Conservation (phyloP, 1,140 invertebrate genomes). For the Drosophila sproati region DNA sequence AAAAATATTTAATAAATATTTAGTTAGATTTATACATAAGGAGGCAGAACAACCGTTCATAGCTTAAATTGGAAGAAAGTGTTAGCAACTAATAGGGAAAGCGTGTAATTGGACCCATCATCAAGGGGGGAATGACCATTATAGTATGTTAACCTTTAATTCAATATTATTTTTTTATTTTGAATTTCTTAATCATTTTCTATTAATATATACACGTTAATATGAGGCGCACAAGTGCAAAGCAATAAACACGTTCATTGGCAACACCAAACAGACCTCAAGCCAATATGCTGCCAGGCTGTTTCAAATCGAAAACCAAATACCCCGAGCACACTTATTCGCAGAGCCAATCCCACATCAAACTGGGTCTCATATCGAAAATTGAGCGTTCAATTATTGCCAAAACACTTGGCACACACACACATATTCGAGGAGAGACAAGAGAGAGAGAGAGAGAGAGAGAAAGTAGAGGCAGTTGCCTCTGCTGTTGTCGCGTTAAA, state of each 20-base stretch:
- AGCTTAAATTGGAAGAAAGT: constrained; percentile 23
- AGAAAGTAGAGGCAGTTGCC: constrained; percentile 15
- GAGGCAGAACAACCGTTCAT: constrained; percentile 20
- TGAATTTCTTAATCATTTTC: background rate
- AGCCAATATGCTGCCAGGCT: background rate
- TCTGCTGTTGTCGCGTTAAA: constrained; percentile 72
- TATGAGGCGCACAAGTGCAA: constrained; percentile 11
- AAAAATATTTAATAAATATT: constrained; percentile 48
- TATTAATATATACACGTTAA: background rate
- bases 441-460: background rate
- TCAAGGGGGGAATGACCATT: too few species aligned
- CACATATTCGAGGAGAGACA: background rate
- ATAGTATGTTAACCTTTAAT: background rate
- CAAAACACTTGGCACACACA: constrained; percentile 62
- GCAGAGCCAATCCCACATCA: constrained; percentile 6
- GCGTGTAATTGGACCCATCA: background rate
- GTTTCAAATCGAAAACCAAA: constrained; percentile 1
- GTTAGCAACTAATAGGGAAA: constrained; percentile 11
- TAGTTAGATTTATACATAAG: constrained; percentile 25
- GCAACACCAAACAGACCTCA: background rate
- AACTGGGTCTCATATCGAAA: constrained; percentile 66
- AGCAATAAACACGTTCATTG: constrained; percentile 15
- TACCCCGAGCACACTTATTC: constrained; percentile 14
- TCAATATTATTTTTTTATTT: background rate
- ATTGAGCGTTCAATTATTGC: constrained; percentile 77